Percentiles rank a stretch among this genome's conserved stretches.
These are phyloP conservation scores for Ooceraea biroi DNA, from an alignment of 1,140 invertebrate genomes.

Conservation along the genomic window DNA sequence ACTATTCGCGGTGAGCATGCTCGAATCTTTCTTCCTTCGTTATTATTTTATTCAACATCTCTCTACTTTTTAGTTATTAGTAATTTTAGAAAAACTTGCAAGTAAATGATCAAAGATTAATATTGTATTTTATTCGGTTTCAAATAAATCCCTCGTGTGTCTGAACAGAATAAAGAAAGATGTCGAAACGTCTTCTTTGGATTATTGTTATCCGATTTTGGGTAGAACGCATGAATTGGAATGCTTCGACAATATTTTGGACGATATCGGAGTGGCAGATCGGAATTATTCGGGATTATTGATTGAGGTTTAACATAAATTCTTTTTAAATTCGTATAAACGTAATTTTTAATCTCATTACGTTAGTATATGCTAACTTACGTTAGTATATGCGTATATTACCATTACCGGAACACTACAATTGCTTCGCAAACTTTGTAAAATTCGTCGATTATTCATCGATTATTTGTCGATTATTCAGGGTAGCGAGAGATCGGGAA, in stretches of 20 bases:
- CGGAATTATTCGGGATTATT: slow-evolving; percentile 79
- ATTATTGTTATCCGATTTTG: slow-evolving; percentile 76
- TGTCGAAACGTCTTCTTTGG: not conserved
- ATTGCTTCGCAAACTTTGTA: not conserved
- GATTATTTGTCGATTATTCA: no score
- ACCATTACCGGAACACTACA: not conserved
- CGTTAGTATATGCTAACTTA: no score
- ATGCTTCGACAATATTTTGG: slow-evolving; percentile 75
- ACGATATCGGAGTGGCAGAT: slow-evolving; percentile 74
- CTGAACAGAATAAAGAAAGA: slow-evolving; percentile 13
- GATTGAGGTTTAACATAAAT: slow-evolving; percentile 75
- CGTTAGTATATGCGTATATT: no score
- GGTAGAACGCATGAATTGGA: slow-evolving; percentile 79
- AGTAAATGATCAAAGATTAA: not conserved
- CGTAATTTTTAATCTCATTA: not conserved
- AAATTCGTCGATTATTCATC: slow-evolving; percentile 41
- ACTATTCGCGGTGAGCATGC: slow-evolving; percentile 28
- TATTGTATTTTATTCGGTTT: not conserved
- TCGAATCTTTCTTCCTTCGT: not conserved
- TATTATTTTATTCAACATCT: no score
- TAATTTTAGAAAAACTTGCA: no score
- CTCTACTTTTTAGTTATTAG: no score
- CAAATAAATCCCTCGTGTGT: not conserved
- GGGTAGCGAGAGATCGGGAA: slow-evolving; percentile 85
- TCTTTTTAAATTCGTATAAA: not conserved